A percentile compares a stretch with the other conserved stretches of the same genome.
phyloP scores from a whole-genome alignment of 2,797 vertebrate species.

The Varecia variegata region DNA sequence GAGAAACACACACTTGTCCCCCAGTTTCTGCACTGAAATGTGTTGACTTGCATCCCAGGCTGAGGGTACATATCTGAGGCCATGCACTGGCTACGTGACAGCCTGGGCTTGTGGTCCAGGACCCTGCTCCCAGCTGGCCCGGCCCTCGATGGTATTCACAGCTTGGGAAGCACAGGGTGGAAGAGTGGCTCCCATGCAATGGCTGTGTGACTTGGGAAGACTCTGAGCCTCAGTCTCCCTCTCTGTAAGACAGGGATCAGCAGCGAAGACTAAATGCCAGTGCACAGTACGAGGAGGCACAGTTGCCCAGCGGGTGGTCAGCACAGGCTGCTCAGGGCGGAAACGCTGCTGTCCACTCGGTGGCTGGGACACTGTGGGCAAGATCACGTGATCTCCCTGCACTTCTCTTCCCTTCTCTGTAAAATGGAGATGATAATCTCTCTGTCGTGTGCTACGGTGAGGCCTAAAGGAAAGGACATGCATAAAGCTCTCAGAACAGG shows the following conservation, averaged over 20 bases:
- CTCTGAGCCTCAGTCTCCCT: not conserved
- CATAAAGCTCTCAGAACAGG: not conserved
- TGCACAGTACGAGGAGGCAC: fast-evolving
- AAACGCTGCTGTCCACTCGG: not conserved
- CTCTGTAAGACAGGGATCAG: not conserved
- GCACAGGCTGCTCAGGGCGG: fast-evolving
- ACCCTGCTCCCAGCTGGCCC: not conserved
- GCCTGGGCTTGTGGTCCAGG: not conserved
- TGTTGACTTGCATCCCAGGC: not conserved
- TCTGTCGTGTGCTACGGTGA: not conserved
- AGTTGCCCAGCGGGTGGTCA: fast-evolving
- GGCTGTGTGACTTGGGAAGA: not conserved
- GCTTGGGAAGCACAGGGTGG: not conserved
- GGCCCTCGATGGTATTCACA: fast-evolving
- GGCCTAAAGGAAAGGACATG: not conserved
- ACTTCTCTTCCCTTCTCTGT: not conserved
- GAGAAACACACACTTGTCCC: not conserved
- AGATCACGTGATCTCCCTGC: not conserved
- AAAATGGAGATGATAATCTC: not conserved
- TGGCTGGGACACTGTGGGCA: not conserved
- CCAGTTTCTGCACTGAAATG: not conserved
- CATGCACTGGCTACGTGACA: fast-evolving
- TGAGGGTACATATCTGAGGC: not conserved
- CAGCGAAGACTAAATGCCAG: not conserved
- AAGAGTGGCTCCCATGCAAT: not conserved